A percentile compares a stretch with the other conserved stretches of the same genome.
Conservation (phyloP, 1,140 invertebrate species). For the Nylanderia fulva region DNA sequence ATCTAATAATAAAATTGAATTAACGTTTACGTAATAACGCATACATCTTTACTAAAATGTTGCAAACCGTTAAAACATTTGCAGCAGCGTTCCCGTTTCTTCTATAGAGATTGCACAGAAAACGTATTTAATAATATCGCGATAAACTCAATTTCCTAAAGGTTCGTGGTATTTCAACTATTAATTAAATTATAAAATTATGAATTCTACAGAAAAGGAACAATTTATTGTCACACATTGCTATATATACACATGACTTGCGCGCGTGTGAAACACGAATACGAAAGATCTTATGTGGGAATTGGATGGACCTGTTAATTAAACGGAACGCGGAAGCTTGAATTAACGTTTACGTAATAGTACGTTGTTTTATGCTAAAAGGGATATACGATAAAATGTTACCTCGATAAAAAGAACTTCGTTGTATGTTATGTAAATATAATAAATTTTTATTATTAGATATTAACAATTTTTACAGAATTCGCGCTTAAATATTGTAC, state of each 20-base stretch:
- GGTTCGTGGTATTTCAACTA: not conserved
- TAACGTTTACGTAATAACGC: too few relatives aligned
- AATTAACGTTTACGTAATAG: not conserved
- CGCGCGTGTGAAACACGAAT: not conserved
- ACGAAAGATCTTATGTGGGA: not conserved
- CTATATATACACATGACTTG: not conserved
- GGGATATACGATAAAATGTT: not conserved
- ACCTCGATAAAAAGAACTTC: not conserved
- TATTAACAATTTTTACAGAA: constrained; percentile 82
- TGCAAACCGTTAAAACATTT: too few relatives aligned
- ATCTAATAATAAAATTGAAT: too few relatives aligned
- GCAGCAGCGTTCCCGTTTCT: too few relatives aligned
- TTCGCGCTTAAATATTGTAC: constrained; percentile 81
- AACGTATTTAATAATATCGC: too few relatives aligned
- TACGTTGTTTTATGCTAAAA: not conserved
- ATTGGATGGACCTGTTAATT: not conserved
- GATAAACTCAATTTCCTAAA: not conserved
- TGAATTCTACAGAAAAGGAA: not conserved
- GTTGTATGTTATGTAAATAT: constrained; percentile 78
- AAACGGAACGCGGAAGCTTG: not conserved
- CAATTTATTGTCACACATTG: too few relatives aligned
- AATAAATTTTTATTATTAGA: constrained; percentile 81
- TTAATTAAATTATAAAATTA: not conserved
- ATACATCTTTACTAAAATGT: too few relatives aligned
- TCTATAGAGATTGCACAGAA: too few relatives aligned